Percentiles rank a stretch among this genome's conserved stretches.
Evolutionary conservation across 2,113 vertebrate species (phyloP).

Genomic region (Gallinago media): DNA sequence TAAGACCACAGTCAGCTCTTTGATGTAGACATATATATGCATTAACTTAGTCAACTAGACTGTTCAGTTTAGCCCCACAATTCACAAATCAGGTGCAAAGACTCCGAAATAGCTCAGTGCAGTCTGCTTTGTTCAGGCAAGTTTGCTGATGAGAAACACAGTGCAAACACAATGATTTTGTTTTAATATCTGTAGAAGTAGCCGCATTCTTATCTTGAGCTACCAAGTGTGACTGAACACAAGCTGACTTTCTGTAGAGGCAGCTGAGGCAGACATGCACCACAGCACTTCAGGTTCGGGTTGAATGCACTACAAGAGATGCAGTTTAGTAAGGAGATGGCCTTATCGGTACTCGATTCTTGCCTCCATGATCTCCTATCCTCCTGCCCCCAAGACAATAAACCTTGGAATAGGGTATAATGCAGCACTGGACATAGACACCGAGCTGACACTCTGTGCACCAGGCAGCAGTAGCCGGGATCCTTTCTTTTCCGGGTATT

Average conservation of each 20-base stretch:
- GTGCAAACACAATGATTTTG: not conserved
- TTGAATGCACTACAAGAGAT: not conserved
- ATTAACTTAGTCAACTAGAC: not conserved
- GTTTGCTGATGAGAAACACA: not conserved
- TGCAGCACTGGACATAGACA: rapidly evolving
- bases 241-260: not conserved
- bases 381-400: not conserved
- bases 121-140: not conserved
- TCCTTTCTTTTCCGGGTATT: not conserved
- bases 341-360: not conserved
- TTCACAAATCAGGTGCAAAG: not conserved
- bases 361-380: not conserved
- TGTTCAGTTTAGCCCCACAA: not conserved
- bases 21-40: not conserved
- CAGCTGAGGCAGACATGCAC: rapidly evolving
- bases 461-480: not conserved
- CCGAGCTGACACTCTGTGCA: not conserved
- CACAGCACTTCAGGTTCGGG: too few relatives aligned
- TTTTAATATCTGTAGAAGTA: not conserved
- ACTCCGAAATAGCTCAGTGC: not conserved
- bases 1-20: not conserved
- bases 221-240: not conserved
- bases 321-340: not conserved
- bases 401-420: not conserved
- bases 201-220: not conserved